These are phyloP conservation scores for Pteria penguin DNA, from an alignment of 2,888 invertebrate species.

Conservation along the genomic window DNA sequence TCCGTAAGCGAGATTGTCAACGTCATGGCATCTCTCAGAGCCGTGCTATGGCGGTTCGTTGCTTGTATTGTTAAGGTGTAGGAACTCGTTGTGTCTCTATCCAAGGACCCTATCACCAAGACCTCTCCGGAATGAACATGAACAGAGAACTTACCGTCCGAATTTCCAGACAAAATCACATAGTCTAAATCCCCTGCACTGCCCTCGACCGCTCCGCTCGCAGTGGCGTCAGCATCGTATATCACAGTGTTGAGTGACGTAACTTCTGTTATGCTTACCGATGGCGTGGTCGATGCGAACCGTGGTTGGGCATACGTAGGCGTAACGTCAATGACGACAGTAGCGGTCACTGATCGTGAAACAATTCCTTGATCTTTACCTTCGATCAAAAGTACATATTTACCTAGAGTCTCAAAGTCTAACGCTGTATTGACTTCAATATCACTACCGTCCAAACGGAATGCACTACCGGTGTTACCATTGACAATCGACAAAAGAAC, in stretches of 20 bases:
- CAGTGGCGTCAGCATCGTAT: slow-evolving; percentile 59
- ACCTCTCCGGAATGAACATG: slow-evolving; percentile 57
- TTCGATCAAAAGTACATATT: slow-evolving; percentile 55
- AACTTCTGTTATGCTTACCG: slow-evolving; percentile 51
- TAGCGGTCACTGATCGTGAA: slow-evolving; percentile 44
- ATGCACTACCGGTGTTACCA: slow-evolving; percentile 58
- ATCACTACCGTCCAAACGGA: slow-evolving; percentile 40
- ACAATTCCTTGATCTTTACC: slow-evolving; percentile 55
- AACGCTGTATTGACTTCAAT: slow-evolving; percentile 50
- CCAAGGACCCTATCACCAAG: slow-evolving; percentile 46
- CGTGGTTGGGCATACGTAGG: slow-evolving; percentile 52
- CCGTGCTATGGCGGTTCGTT: slow-evolving; percentile 43
- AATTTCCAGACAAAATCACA: slow-evolving; percentile 53
- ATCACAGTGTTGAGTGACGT: slow-evolving; percentile 45
- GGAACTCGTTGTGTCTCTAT: slow-evolving; percentile 47
- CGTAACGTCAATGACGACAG: slow-evolving; percentile 55
- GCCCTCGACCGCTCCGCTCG: slow-evolving; percentile 55
- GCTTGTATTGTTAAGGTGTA: slow-evolving; percentile 54
- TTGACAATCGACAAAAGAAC: slow-evolving; percentile 86
- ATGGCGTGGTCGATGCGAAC: slow-evolving; percentile 36
- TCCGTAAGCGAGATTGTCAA: slow-evolving; percentile 58
- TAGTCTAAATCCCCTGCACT: slow-evolving; percentile 54
- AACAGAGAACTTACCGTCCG: slow-evolving; percentile 48
- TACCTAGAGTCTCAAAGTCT: slow-evolving; percentile 50
- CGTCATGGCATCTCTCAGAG: slow-evolving; percentile 46